Evolutionary conservation across 2,888 invertebrate species (phyloP).

Genomic region (Colostygia pectinataria): DNA sequence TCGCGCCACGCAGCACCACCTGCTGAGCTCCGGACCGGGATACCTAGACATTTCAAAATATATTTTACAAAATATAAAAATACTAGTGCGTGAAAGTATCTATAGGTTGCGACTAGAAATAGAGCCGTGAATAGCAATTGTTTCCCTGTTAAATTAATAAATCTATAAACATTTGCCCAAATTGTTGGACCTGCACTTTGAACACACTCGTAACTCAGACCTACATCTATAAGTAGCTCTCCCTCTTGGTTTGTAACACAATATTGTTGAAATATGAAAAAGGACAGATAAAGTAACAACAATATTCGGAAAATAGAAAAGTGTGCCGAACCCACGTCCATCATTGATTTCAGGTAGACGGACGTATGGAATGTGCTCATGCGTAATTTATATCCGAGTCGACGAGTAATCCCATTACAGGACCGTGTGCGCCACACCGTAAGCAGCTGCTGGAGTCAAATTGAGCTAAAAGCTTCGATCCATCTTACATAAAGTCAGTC

Average conservation of each 20-base stretch:
- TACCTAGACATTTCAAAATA: conserved; percentile 62
- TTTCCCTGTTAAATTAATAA: too few species aligned
- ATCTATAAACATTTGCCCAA: too few species aligned
- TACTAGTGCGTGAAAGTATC: too few species aligned
- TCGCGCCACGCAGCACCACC: conserved; percentile 86
- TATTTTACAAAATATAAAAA: not conserved
- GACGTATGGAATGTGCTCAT: conserved; percentile 44
- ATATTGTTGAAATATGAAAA: conserved; percentile 36
- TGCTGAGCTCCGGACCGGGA: conserved; percentile 85
- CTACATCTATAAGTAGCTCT: conserved; percentile 17
- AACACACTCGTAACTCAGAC: not conserved
- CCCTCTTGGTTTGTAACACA: conserved; percentile 28
- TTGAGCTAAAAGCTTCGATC: conserved; percentile 77
- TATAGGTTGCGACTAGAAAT: too few species aligned
- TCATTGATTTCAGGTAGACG: conserved; percentile 37
- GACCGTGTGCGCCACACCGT: conserved; percentile 54
- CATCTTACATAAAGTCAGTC: conserved; percentile 71
- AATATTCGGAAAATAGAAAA: conserved; percentile 33
- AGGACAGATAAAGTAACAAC: conserved; percentile 33
- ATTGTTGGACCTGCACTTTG: too few species aligned
- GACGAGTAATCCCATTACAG: conserved; percentile 58
- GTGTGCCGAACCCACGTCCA: conserved; percentile 34
- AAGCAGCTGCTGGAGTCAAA: conserved; percentile 65
- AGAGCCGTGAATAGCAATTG: too few species aligned
- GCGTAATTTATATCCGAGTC: conserved; percentile 62